Evolutionary conservation across 2,888 invertebrate genomes (phyloP).

Genomic region (Mesodorylaimus sp.): DNA sequence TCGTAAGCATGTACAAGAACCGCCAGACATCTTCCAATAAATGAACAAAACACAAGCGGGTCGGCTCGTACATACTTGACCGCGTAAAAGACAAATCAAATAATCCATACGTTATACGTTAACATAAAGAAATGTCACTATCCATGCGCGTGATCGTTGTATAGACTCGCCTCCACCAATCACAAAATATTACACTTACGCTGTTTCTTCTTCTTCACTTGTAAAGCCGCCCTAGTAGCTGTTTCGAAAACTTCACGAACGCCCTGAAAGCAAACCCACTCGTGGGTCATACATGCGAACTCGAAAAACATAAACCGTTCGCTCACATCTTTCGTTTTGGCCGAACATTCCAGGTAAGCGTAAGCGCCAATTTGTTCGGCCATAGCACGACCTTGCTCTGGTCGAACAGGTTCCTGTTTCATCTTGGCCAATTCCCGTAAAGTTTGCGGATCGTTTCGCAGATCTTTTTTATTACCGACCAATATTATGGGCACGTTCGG

Average conservation of each 20-base stretch:
- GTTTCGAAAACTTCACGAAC: conserved; percentile 98
- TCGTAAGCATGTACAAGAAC: too few relatives aligned
- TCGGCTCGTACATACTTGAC: too few relatives aligned
- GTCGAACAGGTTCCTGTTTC: conserved; percentile 90
- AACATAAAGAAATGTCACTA: too few relatives aligned
- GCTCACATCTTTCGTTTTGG: conserved; percentile 80
- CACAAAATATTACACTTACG: conserved; percentile 31
- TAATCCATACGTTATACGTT: too few relatives aligned
- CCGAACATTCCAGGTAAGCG: conserved; percentile 94
- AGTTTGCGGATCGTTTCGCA: conserved; percentile 34
- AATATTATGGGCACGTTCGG: conserved; percentile 91
- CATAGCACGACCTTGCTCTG: conserved; percentile 89
- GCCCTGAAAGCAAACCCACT: conserved; percentile 42
- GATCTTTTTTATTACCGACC: conserved; percentile 76
- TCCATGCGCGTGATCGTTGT: too few relatives aligned
- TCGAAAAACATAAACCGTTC: background rate
- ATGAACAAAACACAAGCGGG: too few relatives aligned
- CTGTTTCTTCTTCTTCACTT: conserved; percentile 47
- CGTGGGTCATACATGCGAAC: background rate
- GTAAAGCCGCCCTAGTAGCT: conserved; percentile 88
- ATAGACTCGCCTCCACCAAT: too few relatives aligned
- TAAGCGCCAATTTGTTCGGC: conserved; percentile 96
- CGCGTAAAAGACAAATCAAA: too few relatives aligned
- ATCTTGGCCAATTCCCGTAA: conserved; percentile 57
- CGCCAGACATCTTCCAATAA: too few relatives aligned